Conservation (phyloP, 2,888 invertebrate species). For the Aradus depressus region DNA sequence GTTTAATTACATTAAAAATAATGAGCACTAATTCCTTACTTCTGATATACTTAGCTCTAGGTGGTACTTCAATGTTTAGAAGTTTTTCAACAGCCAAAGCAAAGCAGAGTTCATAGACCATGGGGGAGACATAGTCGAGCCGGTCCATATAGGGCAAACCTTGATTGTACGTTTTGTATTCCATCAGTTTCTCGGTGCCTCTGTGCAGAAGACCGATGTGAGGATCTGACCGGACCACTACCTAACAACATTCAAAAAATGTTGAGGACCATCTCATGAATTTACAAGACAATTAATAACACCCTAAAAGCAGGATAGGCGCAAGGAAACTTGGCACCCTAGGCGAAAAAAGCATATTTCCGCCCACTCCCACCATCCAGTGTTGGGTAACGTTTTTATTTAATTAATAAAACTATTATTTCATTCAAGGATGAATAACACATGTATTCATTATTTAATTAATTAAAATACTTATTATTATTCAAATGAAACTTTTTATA, state of each 20-base stretch:
- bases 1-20: no score
- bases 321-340: no score
- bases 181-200: conserved; percentile 95
- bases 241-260: conserved; percentile 40
- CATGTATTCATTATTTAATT: no score
- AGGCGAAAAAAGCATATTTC: no score
- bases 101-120: conserved; percentile 97
- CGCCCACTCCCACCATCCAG: no score
- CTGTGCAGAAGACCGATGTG: conserved; percentile 95
- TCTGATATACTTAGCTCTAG: conserved; percentile 90
- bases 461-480: no score
- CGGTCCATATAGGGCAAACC: conserved; percentile 97
- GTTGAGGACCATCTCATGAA: neutral
- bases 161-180: conserved; percentile 96
- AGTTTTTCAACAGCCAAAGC: conserved; percentile 93
- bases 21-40: no score
- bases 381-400: no score
- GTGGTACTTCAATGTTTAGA: conserved; percentile 85
- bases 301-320: no score
- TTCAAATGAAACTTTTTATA: no score
- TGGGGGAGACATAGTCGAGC: conserved; percentile 97
- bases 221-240: conserved; percentile 79
- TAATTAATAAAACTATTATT: no score
- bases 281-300: neutral
- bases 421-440: no score